Percentiles rank a stretch among this genome's conserved stretches.
phyloP scores from a whole-genome alignment of 1,140 invertebrate genomes.

The Hypsibius dujardini region DNA sequence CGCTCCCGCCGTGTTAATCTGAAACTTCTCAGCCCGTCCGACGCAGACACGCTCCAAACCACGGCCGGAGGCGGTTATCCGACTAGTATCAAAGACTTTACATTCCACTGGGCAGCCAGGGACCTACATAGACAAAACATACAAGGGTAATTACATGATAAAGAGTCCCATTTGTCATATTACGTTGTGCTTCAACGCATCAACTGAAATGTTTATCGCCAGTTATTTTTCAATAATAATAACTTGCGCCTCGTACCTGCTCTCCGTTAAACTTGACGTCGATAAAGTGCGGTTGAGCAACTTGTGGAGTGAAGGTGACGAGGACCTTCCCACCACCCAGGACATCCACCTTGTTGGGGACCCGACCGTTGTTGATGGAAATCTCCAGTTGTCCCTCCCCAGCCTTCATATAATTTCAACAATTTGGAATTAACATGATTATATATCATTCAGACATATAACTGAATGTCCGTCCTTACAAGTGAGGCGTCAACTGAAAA shows the following conservation, averaged over 20 bases:
- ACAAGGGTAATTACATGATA: too few relatives aligned
- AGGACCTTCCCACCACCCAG: conserved; percentile 79
- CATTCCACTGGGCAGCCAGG: conserved; percentile 70
- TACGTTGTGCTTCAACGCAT: too few relatives aligned
- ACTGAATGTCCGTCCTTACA: too few relatives aligned
- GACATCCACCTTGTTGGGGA: conserved; percentile 88
- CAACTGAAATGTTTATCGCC: too few relatives aligned
- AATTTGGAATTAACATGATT: too few relatives aligned
- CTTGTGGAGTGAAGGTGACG: conserved; percentile 84
- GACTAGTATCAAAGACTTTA: conserved; percentile 56
- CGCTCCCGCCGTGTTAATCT: conserved; percentile 70
- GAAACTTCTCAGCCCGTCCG: conserved; percentile 63
- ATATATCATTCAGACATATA: too few relatives aligned
- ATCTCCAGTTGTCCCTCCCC: conserved; percentile 93
- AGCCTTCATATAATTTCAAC: conserved; percentile 79
- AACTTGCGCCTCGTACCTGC: too few relatives aligned
- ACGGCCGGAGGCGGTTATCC: conserved; percentile 54
- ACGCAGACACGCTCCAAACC: conserved; percentile 71
- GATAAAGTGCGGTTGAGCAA: conserved; percentile 71
- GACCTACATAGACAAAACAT: too few relatives aligned
- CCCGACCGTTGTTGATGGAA: conserved; percentile 90
- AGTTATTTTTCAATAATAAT: too few relatives aligned
- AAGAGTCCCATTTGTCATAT: too few relatives aligned
- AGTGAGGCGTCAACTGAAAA: too few relatives aligned
- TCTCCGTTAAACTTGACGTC: conserved; percentile 97